Evolutionary conservation across 2,888 invertebrate species (phyloP), one percentile per base, ranked within the genome.

Genomic region (Hartigia nigra): DNA sequence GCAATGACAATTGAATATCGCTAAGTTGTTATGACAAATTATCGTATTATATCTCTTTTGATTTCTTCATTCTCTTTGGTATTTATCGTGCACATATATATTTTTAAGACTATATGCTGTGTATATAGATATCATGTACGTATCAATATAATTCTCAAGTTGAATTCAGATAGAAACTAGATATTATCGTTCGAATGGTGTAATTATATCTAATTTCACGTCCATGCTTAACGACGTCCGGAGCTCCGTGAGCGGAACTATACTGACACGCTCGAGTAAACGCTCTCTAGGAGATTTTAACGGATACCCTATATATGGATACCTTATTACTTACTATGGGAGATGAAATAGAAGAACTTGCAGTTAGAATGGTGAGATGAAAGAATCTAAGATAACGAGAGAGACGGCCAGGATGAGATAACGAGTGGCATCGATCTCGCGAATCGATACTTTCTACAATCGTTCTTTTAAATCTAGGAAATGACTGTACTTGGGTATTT

Each of bases 221-320:
- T 32, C 32, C 75, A 14, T 36, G 75, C 75, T 32, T 55, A 75
- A 75, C 32, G 31, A 37, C 75, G 36, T 34, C 37, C 75, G 34
- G 37, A 36, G 37, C 72, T 72, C 32, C 31, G 75, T 75, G 55
- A 55, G 23, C 75, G 75, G 75, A 75, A 75, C 36, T 36, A 34
- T 75, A 1, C 35, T 31, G 75, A 75, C 12, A 36, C 36, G 75
- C 35, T 36, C 36, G 75, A 75, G 75, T 75, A 75, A 75, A 31
- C 75, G 75, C 75, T 75, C 75, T 75, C 75, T 75, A 75, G 72
- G 34, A 72, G 55, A 5, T 55, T 55, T 55, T 55, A 55, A 55
- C 55, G 55, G 55, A 23, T 55, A 55, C 55, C 23, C 55, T 23
- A 55, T 55, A 55, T 55, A 55, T 23, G 55, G 23, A 9, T 55